Evolutionary conservation across 2,888 invertebrate genomes (phyloP), one percentile per base, ranked within the genome.

Genomic region (Thalpophila matura): DNA sequence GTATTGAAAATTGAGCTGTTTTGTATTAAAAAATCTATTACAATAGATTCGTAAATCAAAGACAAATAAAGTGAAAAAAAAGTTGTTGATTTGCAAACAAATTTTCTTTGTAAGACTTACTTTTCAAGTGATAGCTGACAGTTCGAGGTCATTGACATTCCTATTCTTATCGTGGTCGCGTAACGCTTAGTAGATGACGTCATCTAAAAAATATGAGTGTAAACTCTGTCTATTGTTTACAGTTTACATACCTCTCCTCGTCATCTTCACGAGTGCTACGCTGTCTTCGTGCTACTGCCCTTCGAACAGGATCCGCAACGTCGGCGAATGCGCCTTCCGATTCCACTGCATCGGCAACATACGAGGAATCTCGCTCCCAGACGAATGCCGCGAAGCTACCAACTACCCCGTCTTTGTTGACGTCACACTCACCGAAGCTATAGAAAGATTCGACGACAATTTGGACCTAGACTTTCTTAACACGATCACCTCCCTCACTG

Each of bases 331-430:
- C 62, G 76, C 80, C 7, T 90, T 83, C 58, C 81, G 74, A 14
- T 77, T 90, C 45, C 79, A 86, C 37, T 94, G 94, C 73, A 60
- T 31, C 5, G 80, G 82, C n/a, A 77, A 74, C 50, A 84, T 93
- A 27, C 70, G 74, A 0, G 85, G 84, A 1, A 62, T 88, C 1
- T 67, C 40, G 0, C 85, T 94, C 0, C 86, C 86, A 0, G 59
- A 74, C 3, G 68, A 87, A 1, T 94, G 94, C 68, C 82, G 74
- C 22, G 90, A 88, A n/a, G 83, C 93, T 6, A 79, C 84, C 29
- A 94, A 93, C 73, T 80, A 80, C 29, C 86, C 85, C 3, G 88
- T 88, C 16, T 79, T 54, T 6, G 82, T 93, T 0, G 87, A 91
- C 27, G 76, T 94, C 7, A 85, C 80, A 0, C 78, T 94, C 14